Evolutionary conservation across 2,888 invertebrate species (phyloP).

Genomic region (Acanthopleura granulata): DNA sequence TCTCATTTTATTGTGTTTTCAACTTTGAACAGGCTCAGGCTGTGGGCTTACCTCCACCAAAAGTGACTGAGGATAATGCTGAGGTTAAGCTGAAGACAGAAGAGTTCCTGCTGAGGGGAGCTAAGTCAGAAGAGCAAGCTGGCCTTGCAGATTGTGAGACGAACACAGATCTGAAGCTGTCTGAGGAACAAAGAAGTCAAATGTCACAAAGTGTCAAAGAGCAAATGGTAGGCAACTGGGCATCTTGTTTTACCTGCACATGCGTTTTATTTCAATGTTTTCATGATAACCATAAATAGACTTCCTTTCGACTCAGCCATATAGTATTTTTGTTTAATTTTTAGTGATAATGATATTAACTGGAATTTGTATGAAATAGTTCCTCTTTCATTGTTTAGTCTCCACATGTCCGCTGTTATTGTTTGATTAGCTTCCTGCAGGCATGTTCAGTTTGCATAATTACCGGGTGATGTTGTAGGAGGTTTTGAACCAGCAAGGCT

Average conservation of each 20-base stretch:
- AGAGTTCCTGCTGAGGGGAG: slow-evolving; percentile 47
- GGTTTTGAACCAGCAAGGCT: slow-evolving; percentile 45
- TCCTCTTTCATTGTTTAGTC: not conserved
- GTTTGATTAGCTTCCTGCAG: not conserved
- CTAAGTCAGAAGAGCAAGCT: slow-evolving; percentile 53
- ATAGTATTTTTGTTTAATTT: not conserved
- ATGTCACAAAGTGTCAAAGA: slow-evolving; percentile 53
- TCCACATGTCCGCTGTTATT: not conserved
- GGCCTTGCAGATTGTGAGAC: slow-evolving; percentile 47
- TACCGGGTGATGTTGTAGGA: slow-evolving; percentile 36
- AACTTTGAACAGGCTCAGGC: slow-evolving; percentile 46
- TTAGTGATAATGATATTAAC: not conserved
- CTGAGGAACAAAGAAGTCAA: slow-evolving; percentile 46
- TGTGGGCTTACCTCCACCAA: slow-evolving; percentile 55
- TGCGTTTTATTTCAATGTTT: too few relatives aligned
- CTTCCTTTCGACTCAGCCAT: too few relatives aligned
- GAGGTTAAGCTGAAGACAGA: slow-evolving; percentile 43
- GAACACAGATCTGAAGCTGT: slow-evolving; percentile 44
- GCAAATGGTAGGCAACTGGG: slow-evolving; percentile 47
- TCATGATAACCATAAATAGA: too few relatives aligned
- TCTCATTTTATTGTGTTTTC: not conserved
- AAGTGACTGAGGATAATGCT: slow-evolving; percentile 41
- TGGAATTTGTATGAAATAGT: too few relatives aligned
- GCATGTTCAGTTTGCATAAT: not conserved
- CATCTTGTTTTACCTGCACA: too few relatives aligned